phyloP scores from a whole-genome alignment of 2,113 vertebrate species.

The Ancistrus triradiatus region DNA sequence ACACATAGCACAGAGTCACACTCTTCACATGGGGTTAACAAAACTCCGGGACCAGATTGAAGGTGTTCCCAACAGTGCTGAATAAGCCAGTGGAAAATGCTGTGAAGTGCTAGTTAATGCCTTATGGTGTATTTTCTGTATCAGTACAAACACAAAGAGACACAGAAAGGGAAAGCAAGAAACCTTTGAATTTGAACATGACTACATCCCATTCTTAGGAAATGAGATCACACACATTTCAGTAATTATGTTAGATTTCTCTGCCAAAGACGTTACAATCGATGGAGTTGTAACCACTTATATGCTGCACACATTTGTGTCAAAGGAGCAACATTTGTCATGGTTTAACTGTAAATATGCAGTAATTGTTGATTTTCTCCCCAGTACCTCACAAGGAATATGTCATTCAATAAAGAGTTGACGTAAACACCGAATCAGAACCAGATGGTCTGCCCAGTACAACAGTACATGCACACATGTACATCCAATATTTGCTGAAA shows the following conservation, averaged over 20 bases:
- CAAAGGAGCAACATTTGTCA: too few relatives aligned
- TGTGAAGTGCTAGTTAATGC: too few relatives aligned
- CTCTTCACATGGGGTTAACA: too few relatives aligned
- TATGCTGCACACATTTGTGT: slow-evolving; percentile 8
- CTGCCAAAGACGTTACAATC: slow-evolving; percentile 9
- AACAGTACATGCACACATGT: slow-evolving; percentile 3
- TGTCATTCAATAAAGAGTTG: slow-evolving; percentile 18
- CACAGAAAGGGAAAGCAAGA: neutral
- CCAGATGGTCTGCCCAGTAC: slow-evolving; percentile 33
- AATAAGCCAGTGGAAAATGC: too few relatives aligned
- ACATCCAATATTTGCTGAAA: neutral
- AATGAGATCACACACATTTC: slow-evolving; percentile 33
- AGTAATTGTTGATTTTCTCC: slow-evolving; percentile 3
- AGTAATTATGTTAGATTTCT: slow-evolving; percentile 20
- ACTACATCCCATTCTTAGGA: slow-evolving; percentile 14
- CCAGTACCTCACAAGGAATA: slow-evolving; percentile 17
- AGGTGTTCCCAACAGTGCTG: too few relatives aligned
- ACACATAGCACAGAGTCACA: too few relatives aligned
- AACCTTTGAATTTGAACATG: neutral
- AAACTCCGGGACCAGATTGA: too few relatives aligned
- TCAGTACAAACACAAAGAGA: slow-evolving; percentile 12
- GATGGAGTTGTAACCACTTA: neutral
- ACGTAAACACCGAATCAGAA: slow-evolving; percentile 26
- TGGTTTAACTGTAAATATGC: too few relatives aligned
- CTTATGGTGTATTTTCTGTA: too few relatives aligned